Base-by-base conservation (phyloP, 1,140 invertebrate species). In the Apis laboriosa region DNA sequence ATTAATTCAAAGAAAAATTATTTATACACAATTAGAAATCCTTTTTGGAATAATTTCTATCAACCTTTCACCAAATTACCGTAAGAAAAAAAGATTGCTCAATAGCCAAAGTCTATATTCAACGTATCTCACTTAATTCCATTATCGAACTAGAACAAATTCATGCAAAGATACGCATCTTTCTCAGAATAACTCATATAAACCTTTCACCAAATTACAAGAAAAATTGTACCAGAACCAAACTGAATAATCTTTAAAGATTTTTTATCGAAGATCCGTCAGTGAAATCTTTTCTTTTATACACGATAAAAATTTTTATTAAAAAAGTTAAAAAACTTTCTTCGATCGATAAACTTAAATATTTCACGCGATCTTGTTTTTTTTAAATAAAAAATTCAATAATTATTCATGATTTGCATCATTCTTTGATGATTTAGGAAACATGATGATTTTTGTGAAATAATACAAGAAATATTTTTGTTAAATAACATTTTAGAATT, bases 71-170 rank as follows among this genome's bases (percentile, higher is more conserved):
- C 13, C n/a, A 58, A 58, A 58, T 73, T n/a, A 43, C n/a, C 4
- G 19, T 3, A 34, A n/a, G 21, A 9, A 21, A 49, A 21, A 43
- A 19, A 49, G 64, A 67, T 67, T 67, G 34, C 21, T 19, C 34
- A 67, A 66, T 19, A 11, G 13, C 21, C 11, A 1, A 24, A 67
- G 34, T 43, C 34, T 73, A 58, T 5, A 9, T 73, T 34, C 49
- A 43, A n/a, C 55, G 9, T 13, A 43, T 56, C 53, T 58, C 70
- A 19, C 24, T 24, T 19, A 49, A 43, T 67, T 67, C 19, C 9
- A 72, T 72, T 51, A 56, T 72, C 19, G n/a, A 73, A 73, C 28
- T 34, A 73, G 9, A 58, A 73, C 12, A 28, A 73, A 58, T 73
- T 58, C 71, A 58, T 58, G 8, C 51, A 13, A 3, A 73, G 71